phyloP scores from a whole-genome alignment of 2,797 vertebrate species.

The Chromobotia macracanthus region DNA sequence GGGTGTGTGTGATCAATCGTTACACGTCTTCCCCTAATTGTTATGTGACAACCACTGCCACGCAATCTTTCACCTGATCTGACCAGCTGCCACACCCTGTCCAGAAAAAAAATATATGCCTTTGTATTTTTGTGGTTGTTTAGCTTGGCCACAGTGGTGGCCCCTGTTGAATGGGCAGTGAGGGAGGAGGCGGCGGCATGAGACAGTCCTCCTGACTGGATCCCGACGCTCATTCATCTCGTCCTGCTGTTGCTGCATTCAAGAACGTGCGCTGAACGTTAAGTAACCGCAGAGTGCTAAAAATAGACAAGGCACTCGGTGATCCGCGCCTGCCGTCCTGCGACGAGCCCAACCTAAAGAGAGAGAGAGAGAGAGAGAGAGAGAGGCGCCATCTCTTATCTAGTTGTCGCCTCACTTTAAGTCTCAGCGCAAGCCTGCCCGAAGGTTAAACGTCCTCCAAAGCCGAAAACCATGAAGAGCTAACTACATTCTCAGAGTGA shows the following conservation, averaged over 20 bases:
- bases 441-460: slow-evolving; percentile 59
- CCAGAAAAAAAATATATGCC: slow-evolving; percentile 58
- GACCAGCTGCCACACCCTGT: slow-evolving; percentile 68
- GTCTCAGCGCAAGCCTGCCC: slow-evolving; percentile 48
- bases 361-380: not conserved
- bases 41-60: slow-evolving; percentile 61
- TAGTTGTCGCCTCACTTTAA: slow-evolving; percentile 44
- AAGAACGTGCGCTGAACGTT: slow-evolving; percentile 79
- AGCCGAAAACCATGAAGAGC: slow-evolving; percentile 60
- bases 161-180: slow-evolving; percentile 37
- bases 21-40: slow-evolving; percentile 58
- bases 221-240: slow-evolving; percentile 67
- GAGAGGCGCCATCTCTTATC: slow-evolving; percentile 12
- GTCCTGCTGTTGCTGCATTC: slow-evolving; percentile 73
- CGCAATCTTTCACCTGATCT: slow-evolving; percentile 31
- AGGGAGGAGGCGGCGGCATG: slow-evolving; percentile 30
- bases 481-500: slow-evolving; percentile 51
- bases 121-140: slow-evolving; percentile 63
- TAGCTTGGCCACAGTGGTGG: slow-evolving; percentile 43
- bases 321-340: slow-evolving; percentile 69
- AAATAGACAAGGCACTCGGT: slow-evolving; percentile 74
- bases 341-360: slow-evolving; percentile 60
- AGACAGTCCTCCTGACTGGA: slow-evolving; percentile 37
- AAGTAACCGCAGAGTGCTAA: slow-evolving; percentile 74
- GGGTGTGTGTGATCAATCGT: slow-evolving; percentile 12